A percentile compares a stretch with the other conserved stretches of the same genome.
These are phyloP conservation scores for Paracanthobrama guichenoti DNA, from an alignment of 2,113 vertebrate genomes.

Conservation along the genomic window DNA sequence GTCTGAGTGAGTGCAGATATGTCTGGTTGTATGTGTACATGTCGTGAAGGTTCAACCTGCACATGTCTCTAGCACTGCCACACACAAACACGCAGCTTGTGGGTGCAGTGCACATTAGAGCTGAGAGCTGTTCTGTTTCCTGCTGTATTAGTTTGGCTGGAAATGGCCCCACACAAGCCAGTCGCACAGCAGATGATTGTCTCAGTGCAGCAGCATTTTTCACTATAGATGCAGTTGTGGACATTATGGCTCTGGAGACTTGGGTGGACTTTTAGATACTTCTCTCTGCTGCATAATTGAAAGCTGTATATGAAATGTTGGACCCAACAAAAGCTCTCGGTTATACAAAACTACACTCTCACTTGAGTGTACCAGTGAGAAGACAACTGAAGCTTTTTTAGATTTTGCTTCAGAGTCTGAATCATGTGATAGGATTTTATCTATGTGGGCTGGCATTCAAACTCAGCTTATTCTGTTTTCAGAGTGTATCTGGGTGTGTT, in stretches of 20 bases:
- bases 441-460: not conserved
- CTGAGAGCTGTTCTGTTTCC: slow-evolving; percentile 8
- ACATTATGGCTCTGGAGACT: slow-evolving; percentile 9
- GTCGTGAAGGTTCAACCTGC: not conserved
- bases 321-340: slow-evolving; percentile 21
- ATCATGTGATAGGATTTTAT: slow-evolving; percentile 5
- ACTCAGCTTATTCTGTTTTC: not conserved
- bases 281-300: slow-evolving; percentile 33
- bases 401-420: slow-evolving; percentile 1
- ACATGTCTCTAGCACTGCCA: not conserved
- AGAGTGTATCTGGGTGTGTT: not conserved
- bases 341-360: slow-evolving; percentile 14
- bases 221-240: not conserved
- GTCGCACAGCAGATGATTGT: not conserved
- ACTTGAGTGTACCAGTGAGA: not conserved
- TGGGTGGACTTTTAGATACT: not conserved
- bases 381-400: slow-evolving; percentile 31
- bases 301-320: not conserved
- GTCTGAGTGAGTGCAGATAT: not conserved
- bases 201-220: not conserved
- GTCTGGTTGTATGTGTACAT: not conserved
- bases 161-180: not conserved
- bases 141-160: not conserved
- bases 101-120: not conserved
- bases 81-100: not conserved